Conservation (phyloP, 2,888 invertebrate genomes). For the Fragum sueziense region DNA sequence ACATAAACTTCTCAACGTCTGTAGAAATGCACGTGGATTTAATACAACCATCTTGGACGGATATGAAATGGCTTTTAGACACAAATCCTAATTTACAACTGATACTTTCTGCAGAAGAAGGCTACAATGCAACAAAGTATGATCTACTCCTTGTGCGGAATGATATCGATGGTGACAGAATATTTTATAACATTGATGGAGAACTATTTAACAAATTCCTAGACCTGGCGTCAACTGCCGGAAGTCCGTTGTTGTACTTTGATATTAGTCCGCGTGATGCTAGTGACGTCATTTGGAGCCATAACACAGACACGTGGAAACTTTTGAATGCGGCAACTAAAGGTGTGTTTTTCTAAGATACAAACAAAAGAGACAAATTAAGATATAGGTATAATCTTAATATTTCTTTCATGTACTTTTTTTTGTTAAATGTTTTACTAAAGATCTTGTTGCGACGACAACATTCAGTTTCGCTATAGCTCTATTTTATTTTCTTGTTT, state of each 20-base stretch:
- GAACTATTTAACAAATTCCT: conserved; percentile 51
- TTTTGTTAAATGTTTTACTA: no score
- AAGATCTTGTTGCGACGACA: no score
- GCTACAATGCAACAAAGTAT: conserved; percentile 39
- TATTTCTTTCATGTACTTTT: no score
- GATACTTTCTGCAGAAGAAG: conserved; percentile 50
- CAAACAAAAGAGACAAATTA: no score
- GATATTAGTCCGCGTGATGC: conserved; percentile 85
- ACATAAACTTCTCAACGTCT: neutral
- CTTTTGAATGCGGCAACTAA: conserved; percentile 86
- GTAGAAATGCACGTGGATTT: conserved; percentile 46
- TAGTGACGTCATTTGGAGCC: conserved; percentile 91
- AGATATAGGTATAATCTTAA: no score
- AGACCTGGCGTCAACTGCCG: conserved; percentile 59
- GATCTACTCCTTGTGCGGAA: conserved; percentile 64
- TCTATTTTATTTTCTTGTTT: no score
- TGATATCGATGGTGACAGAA: conserved; percentile 55
- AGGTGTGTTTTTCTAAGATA: conserved; percentile 80
- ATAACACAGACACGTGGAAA: conserved; percentile 90
- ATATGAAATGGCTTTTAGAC: conserved; percentile 60
- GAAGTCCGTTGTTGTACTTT: conserved; percentile 82
- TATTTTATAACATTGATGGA: conserved; percentile 64
- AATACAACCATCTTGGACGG: conserved; percentile 53
- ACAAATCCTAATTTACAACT: conserved; percentile 48
- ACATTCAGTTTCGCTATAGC: no score